phyloP scores from a whole-genome alignment of 2,797 vertebrate genomes.

The Echiichthys vipera region DNA sequence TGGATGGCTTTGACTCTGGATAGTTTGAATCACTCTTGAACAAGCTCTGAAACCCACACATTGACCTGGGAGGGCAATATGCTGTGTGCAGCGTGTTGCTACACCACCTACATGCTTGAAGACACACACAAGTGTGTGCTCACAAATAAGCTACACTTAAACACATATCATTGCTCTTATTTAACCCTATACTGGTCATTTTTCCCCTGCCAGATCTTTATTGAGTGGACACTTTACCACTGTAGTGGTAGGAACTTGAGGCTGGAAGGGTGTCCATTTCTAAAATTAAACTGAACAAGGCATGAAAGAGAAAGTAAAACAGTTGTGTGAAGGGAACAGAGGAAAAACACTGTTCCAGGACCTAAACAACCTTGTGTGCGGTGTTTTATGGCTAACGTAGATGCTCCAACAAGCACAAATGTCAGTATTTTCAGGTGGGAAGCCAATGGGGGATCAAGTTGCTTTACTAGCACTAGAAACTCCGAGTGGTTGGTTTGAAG shows the following conservation, averaged over 20 bases:
- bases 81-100: constrained; percentile 60
- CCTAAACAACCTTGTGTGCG: not conserved
- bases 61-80: constrained; percentile 75
- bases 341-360: not conserved
- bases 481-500: not conserved
- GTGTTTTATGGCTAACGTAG: not conserved
- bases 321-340: constrained; percentile 4
- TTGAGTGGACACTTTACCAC: constrained; percentile 36
- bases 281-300: constrained; percentile 27
- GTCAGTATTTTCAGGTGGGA: constrained; percentile 2
- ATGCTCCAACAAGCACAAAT: not conserved
- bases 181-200: constrained; percentile 30
- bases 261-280: constrained; percentile 12
- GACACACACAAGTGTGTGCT: constrained; percentile 16
- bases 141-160: not conserved
- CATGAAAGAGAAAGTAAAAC: constrained; percentile 14
- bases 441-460: not conserved
- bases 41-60: constrained; percentile 81
- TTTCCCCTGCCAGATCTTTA: constrained; percentile 38
- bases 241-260: constrained; percentile 10
- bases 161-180: constrained; percentile 24
- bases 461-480: not conserved
- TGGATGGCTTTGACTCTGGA: constrained; percentile 72
- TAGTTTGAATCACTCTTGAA: constrained; percentile 82
- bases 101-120: constrained; percentile 78